Evolutionary conservation across 2,113 vertebrate species (phyloP).

Genomic region (Notarius lentiginosus): DNA sequence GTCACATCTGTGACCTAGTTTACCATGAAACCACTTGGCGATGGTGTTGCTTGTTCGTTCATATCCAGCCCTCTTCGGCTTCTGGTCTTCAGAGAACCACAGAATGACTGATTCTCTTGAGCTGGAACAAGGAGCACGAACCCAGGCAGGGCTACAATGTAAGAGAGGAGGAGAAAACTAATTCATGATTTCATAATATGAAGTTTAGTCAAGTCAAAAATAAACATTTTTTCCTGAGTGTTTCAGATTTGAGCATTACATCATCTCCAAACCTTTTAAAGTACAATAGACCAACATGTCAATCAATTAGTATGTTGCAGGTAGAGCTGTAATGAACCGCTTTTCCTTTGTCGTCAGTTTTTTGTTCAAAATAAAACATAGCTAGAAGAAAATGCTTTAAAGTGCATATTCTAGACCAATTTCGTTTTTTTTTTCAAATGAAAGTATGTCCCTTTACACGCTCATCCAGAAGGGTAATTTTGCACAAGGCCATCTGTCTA

Average conservation of each 20-base stretch:
- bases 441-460: too few relatives aligned
- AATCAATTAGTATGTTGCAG: background rate
- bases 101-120: slow-evolving; percentile 75
- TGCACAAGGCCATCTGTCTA: too few relatives aligned
- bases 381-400: too few relatives aligned
- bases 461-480: too few relatives aligned
- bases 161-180: background rate
- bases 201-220: background rate
- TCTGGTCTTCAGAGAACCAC: slow-evolving; percentile 82
- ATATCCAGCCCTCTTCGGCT: slow-evolving; percentile 74
- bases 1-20: background rate
- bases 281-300: background rate
- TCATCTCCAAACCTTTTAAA: background rate
- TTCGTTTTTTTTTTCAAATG: too few relatives aligned
- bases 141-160: slow-evolving; percentile 62
- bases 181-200: background rate
- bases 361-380: too few relatives aligned
- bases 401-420: too few relatives aligned
- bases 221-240: background rate
- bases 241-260: background rate
- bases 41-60: slow-evolving; percentile 72
- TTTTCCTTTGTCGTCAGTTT: too few relatives aligned
- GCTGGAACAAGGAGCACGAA: slow-evolving; percentile 72
- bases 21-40: slow-evolving; percentile 84
- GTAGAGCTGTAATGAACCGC: background rate